Percentiles rank a stretch among this genome's conserved stretches.
These are phyloP conservation scores for Erythrocercus mccallii DNA, from an alignment of 2,113 vertebrate species.

Conservation along the genomic window DNA sequence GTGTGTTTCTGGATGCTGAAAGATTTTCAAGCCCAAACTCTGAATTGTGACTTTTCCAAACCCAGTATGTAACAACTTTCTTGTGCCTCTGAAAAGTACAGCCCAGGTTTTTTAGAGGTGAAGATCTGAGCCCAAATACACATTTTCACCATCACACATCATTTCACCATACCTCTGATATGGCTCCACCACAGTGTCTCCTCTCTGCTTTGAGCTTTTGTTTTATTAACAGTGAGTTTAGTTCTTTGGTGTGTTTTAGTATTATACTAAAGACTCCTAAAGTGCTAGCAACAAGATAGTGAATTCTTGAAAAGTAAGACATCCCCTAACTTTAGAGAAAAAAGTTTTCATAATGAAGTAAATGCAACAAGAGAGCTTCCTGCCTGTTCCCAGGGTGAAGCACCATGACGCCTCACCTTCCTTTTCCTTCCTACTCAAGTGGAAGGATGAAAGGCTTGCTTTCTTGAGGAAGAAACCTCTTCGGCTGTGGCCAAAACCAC, in stretches of 20 bases:
- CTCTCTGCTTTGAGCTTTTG: background rate
- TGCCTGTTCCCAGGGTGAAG: background rate
- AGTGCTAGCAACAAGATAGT: background rate
- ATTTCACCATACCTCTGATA: background rate
- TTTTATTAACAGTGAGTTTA: background rate
- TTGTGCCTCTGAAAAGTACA: background rate
- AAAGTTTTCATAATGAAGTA: background rate
- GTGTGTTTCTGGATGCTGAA: background rate
- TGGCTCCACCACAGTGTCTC: background rate
- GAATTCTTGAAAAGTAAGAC: background rate
- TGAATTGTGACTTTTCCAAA: background rate
- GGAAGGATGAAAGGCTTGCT: background rate
- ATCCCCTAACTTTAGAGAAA: background rate
- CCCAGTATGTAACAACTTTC: background rate
- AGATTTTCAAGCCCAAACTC: background rate
- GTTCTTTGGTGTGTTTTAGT: background rate
- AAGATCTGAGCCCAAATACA: background rate
- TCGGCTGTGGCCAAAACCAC: background rate
- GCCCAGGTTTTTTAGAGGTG: background rate
- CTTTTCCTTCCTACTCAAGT: background rate
- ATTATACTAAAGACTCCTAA: background rate
- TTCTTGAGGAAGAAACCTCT: constrained; percentile 18
- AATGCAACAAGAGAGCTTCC: background rate
- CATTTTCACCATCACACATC: background rate
- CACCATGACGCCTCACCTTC: fast-evolving